Conservation (phyloP, 2,888 invertebrate species). For the Clepsis dumicolana region DNA sequence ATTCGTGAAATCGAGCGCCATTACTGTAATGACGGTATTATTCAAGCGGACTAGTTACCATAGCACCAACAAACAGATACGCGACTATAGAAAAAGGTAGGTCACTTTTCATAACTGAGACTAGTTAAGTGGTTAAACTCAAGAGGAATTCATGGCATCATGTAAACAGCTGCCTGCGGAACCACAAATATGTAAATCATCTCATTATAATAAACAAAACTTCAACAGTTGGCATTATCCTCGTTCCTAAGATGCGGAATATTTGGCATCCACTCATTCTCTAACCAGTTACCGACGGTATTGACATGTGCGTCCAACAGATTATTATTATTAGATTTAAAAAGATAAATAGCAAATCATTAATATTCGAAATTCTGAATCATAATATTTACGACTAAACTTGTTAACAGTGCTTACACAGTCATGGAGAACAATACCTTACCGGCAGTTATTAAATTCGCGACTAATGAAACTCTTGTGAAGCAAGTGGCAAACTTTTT, state of each 20-base stretch:
- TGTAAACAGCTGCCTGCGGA: slow-evolving; percentile 51
- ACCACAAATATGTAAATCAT: slow-evolving; percentile 70
- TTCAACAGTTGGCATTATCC: slow-evolving; percentile 51
- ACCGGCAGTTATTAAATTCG: slow-evolving; percentile 23
- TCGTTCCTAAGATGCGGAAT: slow-evolving; percentile 63
- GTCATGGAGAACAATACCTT: slow-evolving; percentile 41
- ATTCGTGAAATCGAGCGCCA: slow-evolving; percentile 14
- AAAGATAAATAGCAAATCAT: slow-evolving; percentile 30
- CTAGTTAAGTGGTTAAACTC: slow-evolving; percentile 10
- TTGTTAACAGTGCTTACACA: slow-evolving; percentile 22
- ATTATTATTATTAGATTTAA: slow-evolving; percentile 21
- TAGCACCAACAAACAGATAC: slow-evolving; percentile 11
- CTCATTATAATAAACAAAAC: slow-evolving; percentile 69
- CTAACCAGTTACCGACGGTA: slow-evolving; percentile 57
- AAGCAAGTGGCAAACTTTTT: slow-evolving; percentile 61
- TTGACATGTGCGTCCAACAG: slow-evolving; percentile 57
- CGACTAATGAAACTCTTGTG: slow-evolving; percentile 55
- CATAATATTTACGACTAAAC: slow-evolving; percentile 18
- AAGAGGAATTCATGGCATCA: slow-evolving; percentile 37
- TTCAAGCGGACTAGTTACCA: slow-evolving; percentile 35
- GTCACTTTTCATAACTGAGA: slow-evolving; percentile 3
- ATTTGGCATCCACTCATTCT: slow-evolving; percentile 67
- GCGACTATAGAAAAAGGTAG: not conserved
- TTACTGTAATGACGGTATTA: slow-evolving; percentile 36
- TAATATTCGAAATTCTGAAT: slow-evolving; percentile 23